Evolutionary conservation across 2,113 vertebrate genomes (phyloP), one percentile per base, ranked within the genome.

Genomic region (Cathartes aura): DNA sequence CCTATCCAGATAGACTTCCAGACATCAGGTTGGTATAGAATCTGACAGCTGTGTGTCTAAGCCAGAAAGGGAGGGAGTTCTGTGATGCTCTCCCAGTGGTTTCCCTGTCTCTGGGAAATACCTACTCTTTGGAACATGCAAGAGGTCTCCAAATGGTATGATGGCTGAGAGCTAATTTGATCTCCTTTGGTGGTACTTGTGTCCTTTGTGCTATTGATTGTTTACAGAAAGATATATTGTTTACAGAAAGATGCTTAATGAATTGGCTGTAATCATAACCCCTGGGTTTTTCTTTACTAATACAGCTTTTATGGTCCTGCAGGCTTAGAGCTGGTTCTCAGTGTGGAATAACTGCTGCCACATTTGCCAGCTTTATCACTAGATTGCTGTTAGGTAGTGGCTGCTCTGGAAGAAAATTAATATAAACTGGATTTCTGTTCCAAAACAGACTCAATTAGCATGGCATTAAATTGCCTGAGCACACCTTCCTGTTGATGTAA

Each of bases 1-100:
- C 99, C 99, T 17, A 98, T 99, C 95, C 93, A 96, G 96, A 99
- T 99, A 62, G 97, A 98, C 97, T 99, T 99, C 97, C 98, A 99
- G 32, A 99, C 98, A 7, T 99, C 99, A 96, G 99, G 99, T 99
- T 94, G 96, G 98, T 93, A 68, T 43, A 24, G 89, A 56, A 26
- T 45, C 87, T 52, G 64, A 30, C 43, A 70, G 45, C 34, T 7
- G 7, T 27, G 27, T 48, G 32, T 15, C 29, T n/a, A 8, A 74
- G 42, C 18, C 72, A 38, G 40, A 47, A 58, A 52, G 22, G 30
- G 56, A 32, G 30, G 11, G 15, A 59, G 18, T 50, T 64, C 53
- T 59, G 12, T 45, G 30, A 5, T 0, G 1, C 27, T 48, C 38
- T 86, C 24, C 9, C 27, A 2, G 29, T 58, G 56, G 5, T 47